phyloP scores from a whole-genome alignment of 1,140 invertebrate species.

The Plodia interpunctella region DNA sequence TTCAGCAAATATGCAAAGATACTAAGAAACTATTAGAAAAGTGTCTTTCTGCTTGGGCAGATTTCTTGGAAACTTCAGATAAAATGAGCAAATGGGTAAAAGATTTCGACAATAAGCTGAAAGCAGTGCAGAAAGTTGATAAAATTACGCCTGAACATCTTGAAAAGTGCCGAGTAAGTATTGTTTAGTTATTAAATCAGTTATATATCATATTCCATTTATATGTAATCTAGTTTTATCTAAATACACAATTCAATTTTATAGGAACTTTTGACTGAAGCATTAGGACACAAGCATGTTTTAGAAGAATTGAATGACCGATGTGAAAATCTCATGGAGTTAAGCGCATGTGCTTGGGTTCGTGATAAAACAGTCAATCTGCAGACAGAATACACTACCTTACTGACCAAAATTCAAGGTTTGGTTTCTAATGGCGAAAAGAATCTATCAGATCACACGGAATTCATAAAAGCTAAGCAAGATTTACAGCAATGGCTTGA shows the following conservation, averaged over 20 bases:
- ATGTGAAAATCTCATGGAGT: slow-evolving; percentile 91
- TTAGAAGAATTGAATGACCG: slow-evolving; percentile 91
- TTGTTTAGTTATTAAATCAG: not conserved
- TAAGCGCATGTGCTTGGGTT: slow-evolving; percentile 88
- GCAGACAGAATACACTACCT: slow-evolving; percentile 87
- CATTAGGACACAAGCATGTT: slow-evolving; percentile 85
- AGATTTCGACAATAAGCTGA: slow-evolving; percentile 82
- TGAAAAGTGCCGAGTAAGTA: slow-evolving; percentile 83
- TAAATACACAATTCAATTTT: slow-evolving; percentile 29
- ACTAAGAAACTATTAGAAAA: slow-evolving; percentile 86
- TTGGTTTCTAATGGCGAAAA: slow-evolving; percentile 91
- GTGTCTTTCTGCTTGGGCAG: slow-evolving; percentile 91
- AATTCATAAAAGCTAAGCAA: slow-evolving; percentile 90
- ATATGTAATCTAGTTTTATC: too few species aligned
- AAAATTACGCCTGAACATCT: slow-evolving; percentile 90
- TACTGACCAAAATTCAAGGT: slow-evolving; percentile 87
- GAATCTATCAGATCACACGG: slow-evolving; percentile 91
- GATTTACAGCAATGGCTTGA: slow-evolving; percentile 89
- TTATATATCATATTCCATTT: too few species aligned
- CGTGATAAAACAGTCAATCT: slow-evolving; percentile 90
- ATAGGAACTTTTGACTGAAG: slow-evolving; percentile 84
- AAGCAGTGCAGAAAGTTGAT: slow-evolving; percentile 82
- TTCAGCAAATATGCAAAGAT: slow-evolving; percentile 89
- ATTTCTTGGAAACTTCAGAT: slow-evolving; percentile 87
- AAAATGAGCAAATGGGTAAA: slow-evolving; percentile 89